phyloP scores from a whole-genome alignment of 2,888 invertebrate species.

The Drosophila yooni region DNA sequence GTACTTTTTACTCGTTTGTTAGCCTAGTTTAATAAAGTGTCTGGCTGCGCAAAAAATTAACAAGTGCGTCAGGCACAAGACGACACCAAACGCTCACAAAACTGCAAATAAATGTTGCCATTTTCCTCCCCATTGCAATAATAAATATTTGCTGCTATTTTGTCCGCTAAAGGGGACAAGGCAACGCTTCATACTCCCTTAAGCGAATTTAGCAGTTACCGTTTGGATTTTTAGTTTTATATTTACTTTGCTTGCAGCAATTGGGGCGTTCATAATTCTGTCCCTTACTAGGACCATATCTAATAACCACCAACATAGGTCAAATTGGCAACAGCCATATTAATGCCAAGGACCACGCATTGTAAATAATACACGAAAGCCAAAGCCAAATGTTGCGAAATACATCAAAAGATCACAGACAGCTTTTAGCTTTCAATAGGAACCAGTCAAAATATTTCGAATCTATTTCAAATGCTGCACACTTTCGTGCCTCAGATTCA shows the following conservation, averaged over 20 bases:
- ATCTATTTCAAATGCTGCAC: background rate
- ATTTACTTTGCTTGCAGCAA: slow-evolving; percentile 50
- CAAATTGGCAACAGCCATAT: slow-evolving; percentile 61
- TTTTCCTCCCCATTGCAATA: slow-evolving; percentile 49
- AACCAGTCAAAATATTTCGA: background rate
- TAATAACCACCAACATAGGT: slow-evolving; percentile 11
- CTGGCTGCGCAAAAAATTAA: slow-evolving; percentile 50
- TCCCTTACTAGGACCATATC: slow-evolving; percentile 7
- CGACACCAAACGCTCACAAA: slow-evolving; percentile 16
- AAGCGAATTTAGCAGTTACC: slow-evolving; percentile 68
- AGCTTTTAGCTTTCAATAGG: background rate
- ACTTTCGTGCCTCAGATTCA: background rate
- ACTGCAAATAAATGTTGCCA: slow-evolving; percentile 21
- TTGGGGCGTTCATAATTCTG: slow-evolving; percentile 75
- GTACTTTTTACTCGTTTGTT: slow-evolving; percentile 54
- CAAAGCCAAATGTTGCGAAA: slow-evolving; percentile 63
- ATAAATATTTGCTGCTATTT: slow-evolving; percentile 75
- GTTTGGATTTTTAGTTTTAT: slow-evolving; percentile 20
- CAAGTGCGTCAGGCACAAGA: slow-evolving; percentile 40
- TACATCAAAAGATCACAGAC: background rate
- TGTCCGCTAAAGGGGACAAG: slow-evolving; percentile 36
- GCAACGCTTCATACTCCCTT: slow-evolving; percentile 25
- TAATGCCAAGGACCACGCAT: slow-evolving; percentile 30
- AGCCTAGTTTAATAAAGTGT: slow-evolving; percentile 68
- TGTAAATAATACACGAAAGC: slow-evolving; percentile 68